Conservation (phyloP, 2,797 vertebrate species). For the Manis crassicaudata region DNA sequence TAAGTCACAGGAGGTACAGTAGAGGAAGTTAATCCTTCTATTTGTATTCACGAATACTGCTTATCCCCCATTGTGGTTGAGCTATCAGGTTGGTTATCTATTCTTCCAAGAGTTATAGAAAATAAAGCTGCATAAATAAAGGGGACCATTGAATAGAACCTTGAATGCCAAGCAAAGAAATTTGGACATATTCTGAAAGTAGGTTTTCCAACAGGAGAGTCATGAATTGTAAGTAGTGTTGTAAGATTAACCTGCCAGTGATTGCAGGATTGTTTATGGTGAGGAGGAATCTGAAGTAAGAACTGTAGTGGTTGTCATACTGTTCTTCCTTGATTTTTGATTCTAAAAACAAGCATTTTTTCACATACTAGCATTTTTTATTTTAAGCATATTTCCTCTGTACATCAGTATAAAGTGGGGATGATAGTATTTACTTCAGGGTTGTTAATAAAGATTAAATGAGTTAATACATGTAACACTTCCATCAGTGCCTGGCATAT, state of each 20-base stretch:
- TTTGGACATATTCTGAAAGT: slow-evolving; percentile 16
- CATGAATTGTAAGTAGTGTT: neutral
- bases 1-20: neutral
- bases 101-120: slow-evolving; percentile 27
- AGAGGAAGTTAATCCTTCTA: neutral
- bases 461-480: neutral
- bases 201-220: slow-evolving; percentile 14
- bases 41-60: slow-evolving; percentile 11
- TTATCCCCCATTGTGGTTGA: neutral
- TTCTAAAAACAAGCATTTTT: neutral
- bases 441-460: slow-evolving; percentile 53
- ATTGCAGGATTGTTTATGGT: slow-evolving; percentile 12
- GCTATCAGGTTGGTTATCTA: neutral
- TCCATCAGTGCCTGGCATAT: neutral
- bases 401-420: slow-evolving; percentile 32
- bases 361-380: neutral
- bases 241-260: neutral
- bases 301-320: neutral
- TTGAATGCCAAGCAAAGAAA: neutral
- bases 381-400: neutral
- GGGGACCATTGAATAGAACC: neutral
- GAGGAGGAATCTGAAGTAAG: neutral
- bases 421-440: neutral
- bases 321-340: slow-evolving; percentile 40
- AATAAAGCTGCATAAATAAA: slow-evolving; percentile 22